Base-by-base conservation (phyloP, 2,888 invertebrate species). In the Scaptomyza reducta region DNA sequence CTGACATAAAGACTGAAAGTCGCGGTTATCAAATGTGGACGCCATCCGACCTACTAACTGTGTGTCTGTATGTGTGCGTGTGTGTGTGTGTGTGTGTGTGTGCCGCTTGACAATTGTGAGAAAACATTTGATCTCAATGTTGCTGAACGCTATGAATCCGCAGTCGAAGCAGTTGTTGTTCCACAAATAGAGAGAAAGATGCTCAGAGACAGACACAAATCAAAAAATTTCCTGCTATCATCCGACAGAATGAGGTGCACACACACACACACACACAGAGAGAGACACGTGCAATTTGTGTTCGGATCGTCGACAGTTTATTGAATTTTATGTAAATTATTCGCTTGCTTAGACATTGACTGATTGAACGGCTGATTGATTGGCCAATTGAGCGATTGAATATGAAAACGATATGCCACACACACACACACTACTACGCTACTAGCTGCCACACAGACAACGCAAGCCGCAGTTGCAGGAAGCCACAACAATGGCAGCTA, bases 291-390 rank as follows among this genome's bases (percentile, higher is more conserved):
- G 61, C 81, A 81, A 84, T 81, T 81, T 77, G 85, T 33, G n/a
- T 33, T 77, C 69, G 71, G 69, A 41, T 46, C 69, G 72, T 14
- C 58, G 41, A 6, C 27, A 58, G 73, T 76, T 81, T 87, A 81
- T 87, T 81, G 85, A 77, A 87, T 87, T 87, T 84, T 84, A 80
- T 87, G 87, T 81, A 70, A 80, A 77, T 84, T 67, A 70, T 64
- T 71, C 59, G 54, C 56, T 62, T 63, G 70, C 73, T 72, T 68
- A 77, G 87, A 79, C 81, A 79, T 64, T 66, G 81, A 77, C 71
- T 68, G 81, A 70, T 72, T 82, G 85, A 66, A 27, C 58, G 78
- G 65, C 57, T 79, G 66, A 79, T 53, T 58, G 59, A 77, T 59
- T 40, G 62, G 62, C 25, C 46, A 57, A 70, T 54, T 76, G 74